Evolutionary conservation across 2,113 vertebrate species (phyloP), one percentile per base, ranked within the genome.

Genomic region (Protobothrops flavoviridis): DNA sequence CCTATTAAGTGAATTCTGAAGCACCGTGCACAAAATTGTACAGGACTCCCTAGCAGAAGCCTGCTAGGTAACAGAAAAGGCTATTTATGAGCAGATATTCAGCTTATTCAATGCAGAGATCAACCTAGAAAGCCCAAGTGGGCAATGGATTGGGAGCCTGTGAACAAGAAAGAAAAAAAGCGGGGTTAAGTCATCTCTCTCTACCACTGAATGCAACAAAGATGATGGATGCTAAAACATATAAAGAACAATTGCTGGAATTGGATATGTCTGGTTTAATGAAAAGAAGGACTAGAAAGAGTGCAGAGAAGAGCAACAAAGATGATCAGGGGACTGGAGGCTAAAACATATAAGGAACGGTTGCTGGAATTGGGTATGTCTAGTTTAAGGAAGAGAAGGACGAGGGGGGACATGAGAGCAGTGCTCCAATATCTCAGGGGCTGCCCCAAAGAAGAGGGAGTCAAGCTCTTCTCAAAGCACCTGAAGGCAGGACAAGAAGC

Each of bases 1-100:
- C 43, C 93, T 94, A 93, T 24, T 86, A 53, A 48, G 91, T 92
- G 88, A 17, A n/a, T 95, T 93, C 95, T 57, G 50, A 95, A n/a
- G 95, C 93, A 94, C 88, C 57, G 91, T 94, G 94, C 45, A 2
- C 56, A 50, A 93, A 85, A 81, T 5, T 61, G 64, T 53, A 90
- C 33, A 94, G 2, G 86, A 56, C 52, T 89, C 56, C 48, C 39
- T 26, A 52, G 59, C 21, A 43, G 29, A 29, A 55, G 59, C 20
- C 69, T 88, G 20, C 39, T 3, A 50, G 8, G 52, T 15, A 64
- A 53, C 3, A 39, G 20, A 92, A 10, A 23, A 33, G 1, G 21
- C 8, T 64, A 33, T 33, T 69, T 33, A 57, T 57, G 33, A 45
- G n/a, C 53, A 86, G 43, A 10, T n/a, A 43, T 43, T 55, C 90